Conservation (phyloP, 2,888 invertebrate species). For the Drymonia ruficornis region DNA sequence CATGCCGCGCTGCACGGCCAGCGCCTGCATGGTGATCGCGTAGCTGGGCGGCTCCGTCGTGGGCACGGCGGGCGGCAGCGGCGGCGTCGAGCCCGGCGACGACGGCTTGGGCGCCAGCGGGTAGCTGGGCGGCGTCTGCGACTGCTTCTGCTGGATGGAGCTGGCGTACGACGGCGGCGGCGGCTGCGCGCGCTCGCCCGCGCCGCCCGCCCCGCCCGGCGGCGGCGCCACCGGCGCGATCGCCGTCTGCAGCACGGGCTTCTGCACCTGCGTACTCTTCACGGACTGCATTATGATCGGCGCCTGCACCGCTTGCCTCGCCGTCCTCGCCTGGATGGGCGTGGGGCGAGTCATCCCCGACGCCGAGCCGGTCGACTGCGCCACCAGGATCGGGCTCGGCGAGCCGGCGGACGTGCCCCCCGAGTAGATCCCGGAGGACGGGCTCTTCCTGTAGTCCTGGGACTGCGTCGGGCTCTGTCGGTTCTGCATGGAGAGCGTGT, state of each 20-base stretch:
- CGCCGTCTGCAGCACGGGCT: slow-evolving; percentile 97
- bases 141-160: slow-evolving; percentile 91
- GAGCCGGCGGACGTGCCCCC: slow-evolving; percentile 93
- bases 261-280: slow-evolving; percentile 97
- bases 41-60: slow-evolving; percentile 96
- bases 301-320: slow-evolving; percentile 94
- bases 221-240: slow-evolving; percentile 94
- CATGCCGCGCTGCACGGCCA: slow-evolving; percentile 89
- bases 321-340: slow-evolving; percentile 93
- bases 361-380: slow-evolving; percentile 86
- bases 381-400: slow-evolving; percentile 92
- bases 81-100: slow-evolving; percentile 80
- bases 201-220: slow-evolving; percentile 72
- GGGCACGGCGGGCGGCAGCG: slow-evolving; percentile 84
- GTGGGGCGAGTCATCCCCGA: slow-evolving; percentile 90
- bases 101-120: slow-evolving; percentile 81
- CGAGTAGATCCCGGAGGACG: slow-evolving; percentile 94
- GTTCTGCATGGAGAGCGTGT: slow-evolving; percentile 93
- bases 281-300: slow-evolving; percentile 99
- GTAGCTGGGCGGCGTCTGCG: slow-evolving; percentile 77
- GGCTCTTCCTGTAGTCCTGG: slow-evolving; percentile 93
- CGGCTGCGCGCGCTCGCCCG: slow-evolving; percentile 81
- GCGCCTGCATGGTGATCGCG: slow-evolving; percentile 94
- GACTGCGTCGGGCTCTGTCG: slow-evolving; percentile 94
- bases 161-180: slow-evolving; percentile 94